These are phyloP conservation scores for Therioaphis trifolii DNA, from an alignment of 2,888 invertebrate species.

Conservation along the genomic window DNA sequence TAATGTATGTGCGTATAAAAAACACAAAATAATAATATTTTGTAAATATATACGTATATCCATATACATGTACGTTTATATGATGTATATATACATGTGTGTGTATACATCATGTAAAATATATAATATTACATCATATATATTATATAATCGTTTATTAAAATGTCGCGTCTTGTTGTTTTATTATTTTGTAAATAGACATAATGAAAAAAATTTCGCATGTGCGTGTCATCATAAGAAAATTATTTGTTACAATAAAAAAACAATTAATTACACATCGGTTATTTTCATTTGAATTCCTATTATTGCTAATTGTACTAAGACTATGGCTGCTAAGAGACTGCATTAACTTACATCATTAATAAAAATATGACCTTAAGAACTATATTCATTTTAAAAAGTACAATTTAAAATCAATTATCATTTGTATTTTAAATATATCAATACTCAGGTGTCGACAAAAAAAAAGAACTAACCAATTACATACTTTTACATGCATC, in stretches of 20 bases:
- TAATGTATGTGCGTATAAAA: conserved; percentile 16
- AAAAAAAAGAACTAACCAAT: conserved; percentile 29
- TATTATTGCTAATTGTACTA: not conserved
- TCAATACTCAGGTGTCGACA: conserved; percentile 14
- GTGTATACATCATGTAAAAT: conserved; percentile 11
- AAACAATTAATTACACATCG: conserved; percentile 25
- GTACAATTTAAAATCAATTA: conserved; percentile 28
- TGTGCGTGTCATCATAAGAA: conserved; percentile 33
- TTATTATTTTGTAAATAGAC: conserved; percentile 38
- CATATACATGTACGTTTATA: not conserved
- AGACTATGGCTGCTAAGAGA: conserved; percentile 21
- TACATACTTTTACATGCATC: conserved; percentile 1
- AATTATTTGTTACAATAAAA: conserved; percentile 50
- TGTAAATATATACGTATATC: conserved; percentile 45
- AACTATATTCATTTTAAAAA: conserved; percentile 14
- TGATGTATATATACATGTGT: not conserved
- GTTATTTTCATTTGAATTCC: conserved; percentile 17
- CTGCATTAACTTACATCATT: not conserved
- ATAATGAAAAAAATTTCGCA: conserved; percentile 22
- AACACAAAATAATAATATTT: conserved; percentile 17
- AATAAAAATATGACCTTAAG: conserved; percentile 25
- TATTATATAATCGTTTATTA: conserved; percentile 38
- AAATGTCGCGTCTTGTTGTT: conserved; percentile 30
- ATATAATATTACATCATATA: not conserved
- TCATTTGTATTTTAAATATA: not conserved